phyloP scores from a whole-genome alignment of 92 coral and sea anemone species.

The Pocillopora meandrina region DNA sequence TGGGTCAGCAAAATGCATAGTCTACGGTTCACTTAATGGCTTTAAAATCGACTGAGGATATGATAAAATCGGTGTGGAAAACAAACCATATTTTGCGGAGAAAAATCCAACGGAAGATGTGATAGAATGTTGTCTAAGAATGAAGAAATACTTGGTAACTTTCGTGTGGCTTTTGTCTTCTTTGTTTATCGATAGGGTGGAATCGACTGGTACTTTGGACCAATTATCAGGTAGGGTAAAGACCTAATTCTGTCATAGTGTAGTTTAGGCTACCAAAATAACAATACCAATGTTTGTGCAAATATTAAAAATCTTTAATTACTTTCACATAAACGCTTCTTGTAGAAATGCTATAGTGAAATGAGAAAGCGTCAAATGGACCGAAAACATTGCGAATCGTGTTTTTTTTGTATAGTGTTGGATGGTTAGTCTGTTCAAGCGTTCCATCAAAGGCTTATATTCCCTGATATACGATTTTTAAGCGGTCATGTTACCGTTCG shows the following conservation, averaged over 20 bases:
- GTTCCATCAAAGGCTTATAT: too few species aligned
- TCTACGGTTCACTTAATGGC: constrained; percentile 3
- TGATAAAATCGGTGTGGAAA: neutral
- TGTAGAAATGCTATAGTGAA: too few species aligned
- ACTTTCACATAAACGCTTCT: too few species aligned
- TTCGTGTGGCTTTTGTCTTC: constrained; percentile 25
- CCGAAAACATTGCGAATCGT: too few species aligned
- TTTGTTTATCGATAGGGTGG: constrained; percentile 14
- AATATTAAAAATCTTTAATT: too few species aligned
- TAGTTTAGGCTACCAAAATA: neutral
- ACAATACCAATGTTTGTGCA: neutral
- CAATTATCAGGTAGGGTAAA: constrained; percentile 44
- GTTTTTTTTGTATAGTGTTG: too few species aligned
- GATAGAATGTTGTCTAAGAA: constrained; percentile 30
- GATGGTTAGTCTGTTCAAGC: too few species aligned
- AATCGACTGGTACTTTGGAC: constrained; percentile 43
- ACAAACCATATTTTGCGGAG: neutral
- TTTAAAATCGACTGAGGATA: neutral
- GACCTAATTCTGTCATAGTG: constrained; percentile 5
- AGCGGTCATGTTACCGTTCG: too few species aligned
- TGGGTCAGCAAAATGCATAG: constrained; percentile 15
- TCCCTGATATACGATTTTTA: too few species aligned
- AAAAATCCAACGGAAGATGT: constrained; percentile 12
- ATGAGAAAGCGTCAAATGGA: too few species aligned
- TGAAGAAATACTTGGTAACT: constrained; percentile 14